phyloP scores from a whole-genome alignment of 2,888 invertebrate species.

The Coelopa pilipes region DNA sequence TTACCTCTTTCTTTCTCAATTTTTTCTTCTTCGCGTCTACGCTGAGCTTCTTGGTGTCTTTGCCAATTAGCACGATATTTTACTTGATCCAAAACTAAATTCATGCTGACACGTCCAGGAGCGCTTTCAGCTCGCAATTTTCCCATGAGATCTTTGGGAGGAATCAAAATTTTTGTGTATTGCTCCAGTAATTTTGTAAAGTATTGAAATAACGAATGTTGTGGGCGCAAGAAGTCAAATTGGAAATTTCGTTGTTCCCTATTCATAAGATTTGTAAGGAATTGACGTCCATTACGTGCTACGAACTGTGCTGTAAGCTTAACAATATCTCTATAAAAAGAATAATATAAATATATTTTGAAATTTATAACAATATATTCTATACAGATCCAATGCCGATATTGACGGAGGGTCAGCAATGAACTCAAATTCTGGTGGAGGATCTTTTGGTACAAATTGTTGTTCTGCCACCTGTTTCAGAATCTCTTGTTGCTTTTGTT shows the following conservation, averaged over 20 bases:
- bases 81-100: conserved; percentile 83
- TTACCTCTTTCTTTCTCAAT: conserved; percentile 89
- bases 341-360: conserved; percentile 1
- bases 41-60: conserved; percentile 92
- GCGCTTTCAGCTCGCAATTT: conserved; percentile 83
- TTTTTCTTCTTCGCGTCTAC: conserved; percentile 93
- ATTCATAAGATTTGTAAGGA: conserved; percentile 98
- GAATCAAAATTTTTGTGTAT: conserved; percentile 96
- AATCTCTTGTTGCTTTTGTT: conserved; percentile 88
- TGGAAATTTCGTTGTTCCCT: conserved; percentile 97
- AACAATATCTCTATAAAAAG: conserved; percentile 84
- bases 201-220: conserved; percentile 98
- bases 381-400: conserved; percentile 91
- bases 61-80: conserved; percentile 97
- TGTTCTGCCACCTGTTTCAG: conserved; percentile 87
- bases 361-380: background rate
- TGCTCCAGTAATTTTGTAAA: conserved; percentile 98
- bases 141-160: conserved; percentile 88
- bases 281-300: conserved; percentile 97
- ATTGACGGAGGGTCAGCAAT: conserved; percentile 98
- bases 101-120: conserved; percentile 69
- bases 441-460: conserved; percentile 90
- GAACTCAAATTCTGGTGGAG: conserved; percentile 92
- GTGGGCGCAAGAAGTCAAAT: conserved; percentile 98
- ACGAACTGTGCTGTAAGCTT: conserved; percentile 99